phyloP scores from a whole-genome alignment of 1,140 invertebrate species.

The Pseudomyrmex sp. region DNA sequence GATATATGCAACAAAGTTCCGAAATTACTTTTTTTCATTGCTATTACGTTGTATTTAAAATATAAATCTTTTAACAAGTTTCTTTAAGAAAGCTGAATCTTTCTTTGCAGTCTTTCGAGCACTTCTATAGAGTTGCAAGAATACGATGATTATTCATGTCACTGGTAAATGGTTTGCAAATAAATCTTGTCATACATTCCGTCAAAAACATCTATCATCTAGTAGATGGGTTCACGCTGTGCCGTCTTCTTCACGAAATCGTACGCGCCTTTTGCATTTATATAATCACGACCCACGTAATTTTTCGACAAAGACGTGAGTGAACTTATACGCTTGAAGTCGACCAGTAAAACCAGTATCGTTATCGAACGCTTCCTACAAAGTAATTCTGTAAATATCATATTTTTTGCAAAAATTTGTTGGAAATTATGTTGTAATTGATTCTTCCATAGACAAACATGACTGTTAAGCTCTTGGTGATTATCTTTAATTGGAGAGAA shows the following conservation, averaged over 20 bases:
- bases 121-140: constrained; percentile 25
- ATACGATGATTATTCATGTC: constrained; percentile 46
- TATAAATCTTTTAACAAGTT: constrained; percentile 12
- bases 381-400: neutral
- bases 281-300: constrained; percentile 23
- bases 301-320: constrained; percentile 8
- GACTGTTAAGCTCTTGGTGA: neutral
- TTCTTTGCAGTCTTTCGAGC: neutral
- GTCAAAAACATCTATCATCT: constrained; percentile 12
- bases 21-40: constrained; percentile 10
- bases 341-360: constrained; percentile 11
- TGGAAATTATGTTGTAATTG: neutral
- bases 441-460: neutral
- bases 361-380: constrained; percentile 34
- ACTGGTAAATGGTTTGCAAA: constrained; percentile 42
- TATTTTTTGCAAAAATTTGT: neutral
- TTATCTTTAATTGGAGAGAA: constrained; percentile 11
- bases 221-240: neutral
- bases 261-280: constrained; percentile 14
- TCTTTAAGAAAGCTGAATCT: constrained; percentile 15
- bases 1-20: neutral
- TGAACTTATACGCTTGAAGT: constrained; percentile 20
- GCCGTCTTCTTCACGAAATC: constrained; percentile 5
- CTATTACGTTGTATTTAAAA: constrained; percentile 21
- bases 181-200: constrained; percentile 44